Evolutionary conservation across 2,888 invertebrate genomes (phyloP), one percentile per base, ranked within the genome.

Genomic region (Xestia ashworthii): DNA sequence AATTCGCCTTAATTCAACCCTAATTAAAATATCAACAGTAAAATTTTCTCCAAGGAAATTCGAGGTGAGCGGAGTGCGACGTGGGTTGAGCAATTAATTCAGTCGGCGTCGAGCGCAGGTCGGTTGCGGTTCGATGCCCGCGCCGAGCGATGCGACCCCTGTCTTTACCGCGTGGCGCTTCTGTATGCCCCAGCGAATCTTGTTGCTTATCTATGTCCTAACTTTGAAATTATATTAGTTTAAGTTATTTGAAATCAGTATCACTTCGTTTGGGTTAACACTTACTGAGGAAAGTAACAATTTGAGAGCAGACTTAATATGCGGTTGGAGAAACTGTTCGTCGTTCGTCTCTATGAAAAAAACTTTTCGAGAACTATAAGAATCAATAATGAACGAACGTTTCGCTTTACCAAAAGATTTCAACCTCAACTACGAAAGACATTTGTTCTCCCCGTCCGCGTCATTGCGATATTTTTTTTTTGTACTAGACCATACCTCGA

Each of bases 51-150:
- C 38, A 53, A 75, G 72, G 71, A 79, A 82, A 88, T 81, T 78
- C 68, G 82, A 84, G 78, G 87, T 81, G 73, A 79, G 75, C 46
- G 65, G 25, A 83, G 77, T 84, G 78, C 76, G 76, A 73, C 78
- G 69, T 75, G 83, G 84, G 85, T 87, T 83, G 84, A 88, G 90
- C 89, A 90, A 92, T 91, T 92, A 92, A 91, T 90, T 91, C 84
- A 83, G 88, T 82, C 80, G 80, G 87, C 87, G 89, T 91, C 90
- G 90, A 80, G 89, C 83, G 88, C 90, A 90, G 91, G 89, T 83
- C 81, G 88, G 83, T 90, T 92, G 92, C 90, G 92, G 92, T 92
- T 90, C 91, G 90, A 89, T 90, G 89, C 89, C 87, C 88, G 73
- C 78, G 80, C 83, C 72, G 67, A 71, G 78, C 75, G 55, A 76